A percentile compares a stretch with the other conserved stretches of the same genome.
Conservation (phyloP, 2,797 vertebrate species). For the Trematomus bernacchii region DNA sequence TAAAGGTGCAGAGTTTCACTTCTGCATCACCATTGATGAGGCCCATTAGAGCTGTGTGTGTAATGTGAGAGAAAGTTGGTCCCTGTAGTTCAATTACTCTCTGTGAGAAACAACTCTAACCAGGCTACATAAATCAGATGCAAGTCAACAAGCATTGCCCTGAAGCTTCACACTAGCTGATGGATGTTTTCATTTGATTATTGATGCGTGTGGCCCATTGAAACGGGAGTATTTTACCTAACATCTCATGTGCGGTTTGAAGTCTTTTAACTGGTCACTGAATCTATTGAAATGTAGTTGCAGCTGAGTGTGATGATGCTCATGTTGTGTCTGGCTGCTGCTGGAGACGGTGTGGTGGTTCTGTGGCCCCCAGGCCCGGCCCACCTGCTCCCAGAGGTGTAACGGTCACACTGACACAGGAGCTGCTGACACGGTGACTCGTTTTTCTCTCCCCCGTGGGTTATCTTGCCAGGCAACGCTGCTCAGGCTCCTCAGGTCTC, state of each 20-base stretch:
- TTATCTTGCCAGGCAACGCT: constrained; percentile 61
- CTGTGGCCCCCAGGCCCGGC: constrained; percentile 29
- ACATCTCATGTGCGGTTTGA: background rate
- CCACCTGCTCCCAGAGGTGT: constrained; percentile 57
- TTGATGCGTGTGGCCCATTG: constrained; percentile 19
- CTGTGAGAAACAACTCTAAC: constrained; percentile 26
- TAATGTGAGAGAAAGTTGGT: constrained; percentile 59
- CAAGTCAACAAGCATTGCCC: constrained; percentile 30
- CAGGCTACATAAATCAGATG: constrained; percentile 45
- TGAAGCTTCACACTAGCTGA: constrained; percentile 14
- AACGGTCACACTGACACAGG: constrained; percentile 55
- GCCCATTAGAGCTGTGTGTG: constrained; percentile 42
- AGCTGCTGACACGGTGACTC: constrained; percentile 61
- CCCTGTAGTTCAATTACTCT: constrained; percentile 49
- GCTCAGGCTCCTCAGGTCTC: constrained; percentile 36
- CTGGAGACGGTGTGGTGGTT: constrained; percentile 26
- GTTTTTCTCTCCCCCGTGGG: constrained; percentile 49
- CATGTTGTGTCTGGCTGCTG: background rate
- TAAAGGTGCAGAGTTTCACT: constrained; percentile 71
- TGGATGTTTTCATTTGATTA: constrained; percentile 43
- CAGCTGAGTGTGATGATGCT: background rate
- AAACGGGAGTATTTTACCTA: background rate
- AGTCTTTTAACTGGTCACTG: background rate
- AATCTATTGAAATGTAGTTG: background rate
- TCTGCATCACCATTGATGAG: constrained; percentile 17